Percentiles rank a stretch among this genome's conserved stretches.
phyloP scores from a whole-genome alignment of 2,888 invertebrate genomes.

The Xanthorhoe designata region DNA sequence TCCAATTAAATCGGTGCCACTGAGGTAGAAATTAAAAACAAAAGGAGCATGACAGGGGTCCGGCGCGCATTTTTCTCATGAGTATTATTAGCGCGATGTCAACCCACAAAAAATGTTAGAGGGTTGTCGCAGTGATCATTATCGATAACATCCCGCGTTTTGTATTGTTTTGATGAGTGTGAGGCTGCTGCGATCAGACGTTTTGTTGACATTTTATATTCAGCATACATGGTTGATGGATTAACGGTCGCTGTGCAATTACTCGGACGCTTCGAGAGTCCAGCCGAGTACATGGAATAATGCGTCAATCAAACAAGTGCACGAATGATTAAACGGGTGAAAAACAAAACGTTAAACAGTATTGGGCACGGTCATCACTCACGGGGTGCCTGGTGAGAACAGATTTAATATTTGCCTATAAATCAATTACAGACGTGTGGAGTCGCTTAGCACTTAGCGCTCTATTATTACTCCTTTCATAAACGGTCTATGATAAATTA shows the following conservation, averaged over 20 bases:
- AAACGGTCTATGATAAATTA: slow-evolving; percentile 38
- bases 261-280: slow-evolving; percentile 35
- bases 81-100: slow-evolving; percentile 86
- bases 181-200: slow-evolving; percentile 66
- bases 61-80: slow-evolving; percentile 84
- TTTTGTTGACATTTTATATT: slow-evolving; percentile 78
- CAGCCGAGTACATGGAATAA: slow-evolving; percentile 47
- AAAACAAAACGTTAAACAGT: slow-evolving; percentile 71
- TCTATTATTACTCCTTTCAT: slow-evolving; percentile 72
- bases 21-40: slow-evolving; percentile 86
- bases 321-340: slow-evolving; percentile 63
- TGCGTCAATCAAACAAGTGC: slow-evolving; percentile 72
- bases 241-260: slow-evolving; percentile 54
- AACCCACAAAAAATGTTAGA: slow-evolving; percentile 83
- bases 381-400: slow-evolving; percentile 73
- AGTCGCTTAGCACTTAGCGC: slow-evolving; percentile 70
- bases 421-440: slow-evolving; percentile 78
- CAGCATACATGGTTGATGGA: slow-evolving; percentile 73
- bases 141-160: slow-evolving; percentile 82
- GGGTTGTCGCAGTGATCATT: slow-evolving; percentile 80
- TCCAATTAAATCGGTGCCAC: slow-evolving; percentile 86
- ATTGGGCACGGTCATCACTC: slow-evolving; percentile 72
- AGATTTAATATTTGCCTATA: slow-evolving; percentile 83
- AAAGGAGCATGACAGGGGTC: slow-evolving; percentile 83
- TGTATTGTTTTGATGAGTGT: slow-evolving; percentile 85